These are phyloP conservation scores for Pristionchus japonicus DNA, from an alignment of 2,888 invertebrate genomes.

Conservation along the genomic window DNA sequence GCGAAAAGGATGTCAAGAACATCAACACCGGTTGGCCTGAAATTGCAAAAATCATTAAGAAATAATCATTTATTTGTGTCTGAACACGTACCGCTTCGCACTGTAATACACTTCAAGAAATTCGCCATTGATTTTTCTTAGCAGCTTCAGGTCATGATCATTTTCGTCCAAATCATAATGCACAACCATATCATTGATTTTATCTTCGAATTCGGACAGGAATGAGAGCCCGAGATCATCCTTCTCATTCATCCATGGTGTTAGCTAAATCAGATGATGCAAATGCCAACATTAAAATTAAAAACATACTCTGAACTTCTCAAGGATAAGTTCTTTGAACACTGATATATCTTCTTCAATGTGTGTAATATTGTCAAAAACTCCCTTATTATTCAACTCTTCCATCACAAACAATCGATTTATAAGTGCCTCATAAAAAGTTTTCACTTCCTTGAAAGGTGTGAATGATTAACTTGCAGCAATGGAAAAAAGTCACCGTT, in stretches of 20 bases:
- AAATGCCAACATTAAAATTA: neutral
- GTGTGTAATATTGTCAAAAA: neutral
- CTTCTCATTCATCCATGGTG: neutral
- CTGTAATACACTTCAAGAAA: neutral
- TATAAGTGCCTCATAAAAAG: neutral
- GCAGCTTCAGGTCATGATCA: neutral
- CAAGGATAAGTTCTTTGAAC: neutral
- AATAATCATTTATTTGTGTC: neutral
- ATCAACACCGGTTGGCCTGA: neutral
- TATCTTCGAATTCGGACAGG: neutral
- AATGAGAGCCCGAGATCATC: neutral
- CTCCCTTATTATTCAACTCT: neutral
- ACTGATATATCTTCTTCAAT: neutral
- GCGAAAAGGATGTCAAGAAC: neutral
- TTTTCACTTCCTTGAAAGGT: neutral
- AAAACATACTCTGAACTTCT: neutral
- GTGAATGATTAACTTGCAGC: neutral
- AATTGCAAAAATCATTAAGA: neutral
- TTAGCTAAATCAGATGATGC: neutral
- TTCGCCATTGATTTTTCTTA: neutral
- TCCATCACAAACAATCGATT: neutral
- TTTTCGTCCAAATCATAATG: neutral
- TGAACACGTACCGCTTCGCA: neutral
- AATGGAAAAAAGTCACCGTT: neutral
- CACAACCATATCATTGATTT: neutral